Base-by-base conservation (phyloP, 2,888 invertebrate species). In the Isoperla grammatica region DNA sequence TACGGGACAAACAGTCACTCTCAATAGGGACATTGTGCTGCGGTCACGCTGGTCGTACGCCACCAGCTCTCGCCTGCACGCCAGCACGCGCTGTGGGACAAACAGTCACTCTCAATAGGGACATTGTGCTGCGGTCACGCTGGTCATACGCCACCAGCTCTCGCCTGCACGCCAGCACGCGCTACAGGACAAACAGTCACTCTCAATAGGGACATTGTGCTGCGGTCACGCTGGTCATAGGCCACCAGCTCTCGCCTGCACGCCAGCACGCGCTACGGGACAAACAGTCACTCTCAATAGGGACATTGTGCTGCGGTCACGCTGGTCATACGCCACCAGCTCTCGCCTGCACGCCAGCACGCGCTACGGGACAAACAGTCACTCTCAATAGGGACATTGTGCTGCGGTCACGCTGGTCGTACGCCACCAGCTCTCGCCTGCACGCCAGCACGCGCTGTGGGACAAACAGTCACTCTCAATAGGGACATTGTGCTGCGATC, bases 81-180 rank as follows among this genome's bases (percentile, higher is more conserved):
- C 95, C 65, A 95, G 78, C 19, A 96, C 95, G 72, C 91, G 88
- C 79, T 95, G 88, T 66, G 19, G 29, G n/a, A n/a, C n/a, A n/a
- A n/a, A n/a, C n/a, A n/a, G n/a, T n/a, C n/a, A n/a, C n/a, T n/a
- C n/a, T n/a, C n/a, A n/a, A n/a, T 19, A 56, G 54, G 19, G 64
- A 53, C 17, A 60, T 64, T 49, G 50, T 43, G 50, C 62, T 76
- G 59, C 74, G 73, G 59, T 88, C 90, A 67, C 87, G 84, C 70
- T 92, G 91, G 74, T 96, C 96, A 71, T 93, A 96, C 0, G 93
- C 87, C 6, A 96, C 90, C 42, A 97, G 76, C 72, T 96, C 95
- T 69, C 90, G 87, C 20, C 91, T 81, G 71, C 94, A 95, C 0
- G 96, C 95, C 65, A 95, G 78, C 19, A 96, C 95, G 72, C 91